These are phyloP conservation scores for Epicauta chinensis DNA, from an alignment of 1,140 invertebrate genomes.

Conservation along the genomic window DNA sequence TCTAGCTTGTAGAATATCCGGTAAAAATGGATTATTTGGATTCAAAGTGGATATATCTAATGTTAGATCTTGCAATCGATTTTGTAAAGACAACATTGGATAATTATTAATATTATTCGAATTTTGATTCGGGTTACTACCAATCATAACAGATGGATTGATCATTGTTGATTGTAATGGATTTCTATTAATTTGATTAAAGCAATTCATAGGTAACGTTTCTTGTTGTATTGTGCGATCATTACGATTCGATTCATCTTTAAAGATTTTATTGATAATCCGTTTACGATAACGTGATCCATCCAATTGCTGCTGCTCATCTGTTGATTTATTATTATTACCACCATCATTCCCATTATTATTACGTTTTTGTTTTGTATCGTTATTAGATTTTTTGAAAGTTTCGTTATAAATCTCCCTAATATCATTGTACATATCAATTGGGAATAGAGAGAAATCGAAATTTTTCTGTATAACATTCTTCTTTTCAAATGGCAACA, in stretches of 20 bases:
- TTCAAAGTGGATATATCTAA: too few relatives aligned
- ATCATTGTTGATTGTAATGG: not conserved
- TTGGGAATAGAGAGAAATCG: constrained; percentile 4
- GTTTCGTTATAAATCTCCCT: not conserved
- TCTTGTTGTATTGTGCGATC: not conserved
- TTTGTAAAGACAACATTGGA: too few relatives aligned
- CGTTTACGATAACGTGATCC: not conserved
- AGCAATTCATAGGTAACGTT: not conserved
- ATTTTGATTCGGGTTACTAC: too few relatives aligned
- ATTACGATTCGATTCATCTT: not conserved
- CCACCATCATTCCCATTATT: too few relatives aligned
- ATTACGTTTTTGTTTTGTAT: too few relatives aligned
- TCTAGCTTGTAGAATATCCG: too few relatives aligned
- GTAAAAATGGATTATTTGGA: too few relatives aligned
- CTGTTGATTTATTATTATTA: too few relatives aligned
- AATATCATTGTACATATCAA: not conserved
- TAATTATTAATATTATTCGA: too few relatives aligned
- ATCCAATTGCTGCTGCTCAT: too few relatives aligned
- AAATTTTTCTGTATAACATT: not conserved
- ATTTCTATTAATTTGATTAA: constrained; percentile 5
- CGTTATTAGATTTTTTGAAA: not conserved
- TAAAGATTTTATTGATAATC: not conserved
- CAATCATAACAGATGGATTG: not conserved
- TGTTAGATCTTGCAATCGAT: too few relatives aligned
- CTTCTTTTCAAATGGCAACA: not conserved